A percentile compares a stretch with the other conserved stretches of the same genome.
These are phyloP conservation scores for Catharus minimus DNA, from an alignment of 2,113 vertebrate genomes.

Conservation along the genomic window DNA sequence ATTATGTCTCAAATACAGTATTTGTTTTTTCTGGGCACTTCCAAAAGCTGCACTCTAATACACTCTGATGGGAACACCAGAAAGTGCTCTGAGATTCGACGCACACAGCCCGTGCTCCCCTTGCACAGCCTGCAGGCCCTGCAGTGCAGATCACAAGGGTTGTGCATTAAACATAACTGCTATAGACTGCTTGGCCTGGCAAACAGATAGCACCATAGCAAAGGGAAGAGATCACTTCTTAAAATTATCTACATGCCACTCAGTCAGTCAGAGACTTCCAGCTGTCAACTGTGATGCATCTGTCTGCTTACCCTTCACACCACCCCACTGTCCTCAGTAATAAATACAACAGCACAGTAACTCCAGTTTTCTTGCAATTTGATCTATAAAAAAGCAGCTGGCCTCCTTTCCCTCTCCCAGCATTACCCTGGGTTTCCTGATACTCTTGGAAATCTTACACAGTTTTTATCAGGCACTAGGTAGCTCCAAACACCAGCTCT, in stretches of 20 bases:
- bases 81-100: neutral
- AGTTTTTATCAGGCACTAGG: neutral
- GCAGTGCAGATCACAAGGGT: neutral
- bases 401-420: neutral
- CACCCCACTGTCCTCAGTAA: neutral
- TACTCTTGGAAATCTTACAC: slow-evolving; percentile 20
- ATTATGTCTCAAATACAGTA: neutral
- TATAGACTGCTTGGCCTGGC: neutral
- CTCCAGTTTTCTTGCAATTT: neutral
- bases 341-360: neutral
- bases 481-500: neutral
- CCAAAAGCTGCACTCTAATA: neutral
- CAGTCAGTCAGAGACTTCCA: neutral
- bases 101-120: neutral
- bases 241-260: neutral
- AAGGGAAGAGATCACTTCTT: neutral
- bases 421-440: neutral
- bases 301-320: neutral
- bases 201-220: neutral
- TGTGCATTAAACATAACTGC: neutral
- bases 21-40: neutral
- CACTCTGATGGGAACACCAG: neutral
- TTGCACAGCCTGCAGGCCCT: neutral
- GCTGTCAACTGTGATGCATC: neutral
- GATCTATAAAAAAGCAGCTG: slow-evolving; percentile 20